These are phyloP conservation scores for Cremastinae sp. DNA, from an alignment of 2,888 invertebrate species.

Conservation along the genomic window DNA sequence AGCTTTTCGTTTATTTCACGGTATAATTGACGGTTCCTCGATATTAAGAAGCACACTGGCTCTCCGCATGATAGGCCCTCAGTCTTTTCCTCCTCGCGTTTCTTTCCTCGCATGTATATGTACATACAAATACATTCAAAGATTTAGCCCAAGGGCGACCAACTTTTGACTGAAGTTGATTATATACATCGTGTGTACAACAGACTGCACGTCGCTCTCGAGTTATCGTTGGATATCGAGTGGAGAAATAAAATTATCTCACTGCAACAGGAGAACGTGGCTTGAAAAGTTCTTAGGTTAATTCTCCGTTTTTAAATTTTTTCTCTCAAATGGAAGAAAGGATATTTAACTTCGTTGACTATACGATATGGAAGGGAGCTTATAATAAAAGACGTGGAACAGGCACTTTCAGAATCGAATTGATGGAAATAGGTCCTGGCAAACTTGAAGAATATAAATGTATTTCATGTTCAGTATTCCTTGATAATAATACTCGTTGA, in stretches of 20 bases:
- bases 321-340: too few relatives aligned
- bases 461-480: slow-evolving; percentile 48
- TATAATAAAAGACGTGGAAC: too few relatives aligned
- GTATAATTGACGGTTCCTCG: slow-evolving; percentile 55
- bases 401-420: background rate
- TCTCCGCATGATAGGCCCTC: slow-evolving; percentile 15
- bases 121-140: slow-evolving; percentile 7
- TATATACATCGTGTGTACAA: slow-evolving; percentile 33
- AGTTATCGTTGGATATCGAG: slow-evolving; percentile 30
- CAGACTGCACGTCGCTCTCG: slow-evolving; percentile 26
- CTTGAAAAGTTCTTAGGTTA: background rate
- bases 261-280: slow-evolving; percentile 19
- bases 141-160: slow-evolving; percentile 35
- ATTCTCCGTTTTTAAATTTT: background rate
- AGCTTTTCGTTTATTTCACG: slow-evolving; percentile 60
- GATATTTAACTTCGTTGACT: too few relatives aligned
- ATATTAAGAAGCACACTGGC: slow-evolving; percentile 39
- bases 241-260: slow-evolving; percentile 13
- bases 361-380: too few relatives aligned
- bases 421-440: slow-evolving; percentile 1
- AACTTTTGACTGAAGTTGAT: slow-evolving; percentile 49
- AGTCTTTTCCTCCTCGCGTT: slow-evolving; percentile 24
- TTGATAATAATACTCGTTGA: slow-evolving; percentile 44
- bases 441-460: slow-evolving; percentile 29
- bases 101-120: slow-evolving; percentile 20